A percentile compares a stretch with the other conserved stretches of the same genome.
Evolutionary conservation across 2,113 vertebrate species (phyloP).

Genomic region (Furnarius figulus): DNA sequence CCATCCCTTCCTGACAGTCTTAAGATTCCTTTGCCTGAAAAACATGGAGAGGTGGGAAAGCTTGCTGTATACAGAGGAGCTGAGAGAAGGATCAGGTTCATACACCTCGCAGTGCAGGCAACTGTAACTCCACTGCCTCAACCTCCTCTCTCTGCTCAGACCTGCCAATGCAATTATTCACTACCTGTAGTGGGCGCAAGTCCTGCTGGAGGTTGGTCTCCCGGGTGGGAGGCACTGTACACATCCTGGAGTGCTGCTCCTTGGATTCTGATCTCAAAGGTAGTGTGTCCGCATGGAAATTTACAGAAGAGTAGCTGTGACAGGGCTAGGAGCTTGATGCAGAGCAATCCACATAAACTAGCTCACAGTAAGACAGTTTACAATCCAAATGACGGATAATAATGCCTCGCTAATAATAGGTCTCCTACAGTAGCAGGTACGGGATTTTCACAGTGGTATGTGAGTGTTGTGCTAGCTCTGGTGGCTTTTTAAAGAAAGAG

Average conservation of each 20-base stretch:
- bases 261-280: neutral
- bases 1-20: neutral
- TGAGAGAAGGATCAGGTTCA: neutral
- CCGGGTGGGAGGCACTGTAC: neutral
- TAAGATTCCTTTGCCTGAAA: neutral
- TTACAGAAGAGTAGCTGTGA: neutral
- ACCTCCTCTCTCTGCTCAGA: neutral
- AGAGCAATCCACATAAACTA: neutral
- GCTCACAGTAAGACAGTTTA: constrained; percentile 18
- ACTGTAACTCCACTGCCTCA: neutral
- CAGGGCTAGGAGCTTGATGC: neutral
- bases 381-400: constrained; percentile 8
- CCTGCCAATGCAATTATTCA: neutral
- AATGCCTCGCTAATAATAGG: constrained; percentile 22
- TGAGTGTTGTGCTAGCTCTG: neutral
- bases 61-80: neutral
- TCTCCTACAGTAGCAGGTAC: neutral
- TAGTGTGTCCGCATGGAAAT: neutral
- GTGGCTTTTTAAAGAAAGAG: neutral
- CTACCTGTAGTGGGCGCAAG: neutral
- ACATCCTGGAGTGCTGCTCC: neutral
- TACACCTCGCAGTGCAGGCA: fast-evolving
- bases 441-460: neutral
- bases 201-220: neutral
- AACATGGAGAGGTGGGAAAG: neutral